phyloP scores from a whole-genome alignment of 2,113 vertebrate genomes.

The Sphyrna mokarran region DNA sequence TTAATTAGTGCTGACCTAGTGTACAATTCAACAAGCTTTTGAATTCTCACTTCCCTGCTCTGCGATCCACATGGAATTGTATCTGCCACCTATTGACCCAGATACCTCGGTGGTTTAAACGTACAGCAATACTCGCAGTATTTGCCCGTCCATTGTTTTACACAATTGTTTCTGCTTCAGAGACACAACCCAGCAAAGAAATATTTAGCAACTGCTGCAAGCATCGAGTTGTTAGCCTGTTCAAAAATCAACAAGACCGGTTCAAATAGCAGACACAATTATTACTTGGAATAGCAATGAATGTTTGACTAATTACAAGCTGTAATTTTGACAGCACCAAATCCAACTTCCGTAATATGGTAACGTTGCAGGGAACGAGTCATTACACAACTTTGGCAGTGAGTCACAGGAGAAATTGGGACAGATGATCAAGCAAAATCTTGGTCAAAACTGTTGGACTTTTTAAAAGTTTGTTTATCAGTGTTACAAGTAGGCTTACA shows the following conservation, averaged over 20 bases:
- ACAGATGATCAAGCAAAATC: not conserved
- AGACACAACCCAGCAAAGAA: not conserved
- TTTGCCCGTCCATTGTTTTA: not conserved
- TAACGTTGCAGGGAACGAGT: too few relatives aligned
- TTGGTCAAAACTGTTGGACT: not conserved
- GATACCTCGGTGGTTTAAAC: not conserved
- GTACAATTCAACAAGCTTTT: not conserved
- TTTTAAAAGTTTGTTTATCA: not conserved
- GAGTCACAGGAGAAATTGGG: not conserved
- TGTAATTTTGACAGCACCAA: not conserved
- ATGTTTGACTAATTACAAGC: not conserved
- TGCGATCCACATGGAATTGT: not conserved
- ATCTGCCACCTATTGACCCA: not conserved
- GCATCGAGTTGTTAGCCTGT: slow-evolving; percentile 43
- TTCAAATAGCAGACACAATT: not conserved
- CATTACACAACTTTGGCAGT: not conserved
- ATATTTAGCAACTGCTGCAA: not conserved
- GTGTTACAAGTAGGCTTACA: too few relatives aligned
- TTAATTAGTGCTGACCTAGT: not conserved
- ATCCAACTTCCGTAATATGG: not conserved
- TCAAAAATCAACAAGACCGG: not conserved
- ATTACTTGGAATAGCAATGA: not conserved
- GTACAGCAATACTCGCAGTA: not conserved
- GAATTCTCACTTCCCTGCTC: not conserved
- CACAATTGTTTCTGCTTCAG: not conserved